A percentile compares a stretch with the other conserved stretches of the same genome.
phyloP scores from a whole-genome alignment of 2,113 vertebrate species.

The Prunella fulvescens region DNA sequence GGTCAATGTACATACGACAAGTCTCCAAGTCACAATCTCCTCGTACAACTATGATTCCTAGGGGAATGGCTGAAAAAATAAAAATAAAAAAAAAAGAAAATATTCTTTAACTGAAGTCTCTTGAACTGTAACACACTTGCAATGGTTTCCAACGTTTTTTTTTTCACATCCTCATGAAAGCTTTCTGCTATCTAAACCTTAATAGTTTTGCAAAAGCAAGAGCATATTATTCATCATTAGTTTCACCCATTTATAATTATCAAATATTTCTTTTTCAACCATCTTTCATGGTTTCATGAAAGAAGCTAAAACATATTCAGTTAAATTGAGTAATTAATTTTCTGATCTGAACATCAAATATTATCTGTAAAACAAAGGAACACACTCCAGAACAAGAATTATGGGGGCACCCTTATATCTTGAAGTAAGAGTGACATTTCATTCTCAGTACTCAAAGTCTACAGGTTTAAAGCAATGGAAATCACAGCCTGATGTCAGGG shows the following conservation, averaged over 20 bases:
- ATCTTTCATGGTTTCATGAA: background rate
- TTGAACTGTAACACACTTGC: background rate
- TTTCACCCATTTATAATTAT: background rate
- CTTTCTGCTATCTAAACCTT: background rate
- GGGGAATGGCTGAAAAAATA: constrained; percentile 81
- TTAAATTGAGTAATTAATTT: background rate
- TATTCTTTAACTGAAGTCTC: background rate
- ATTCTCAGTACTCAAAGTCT: background rate
- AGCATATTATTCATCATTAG: background rate
- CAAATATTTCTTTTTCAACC: background rate
- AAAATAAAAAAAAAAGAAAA: constrained; percentile 24
- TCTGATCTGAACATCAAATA: background rate
- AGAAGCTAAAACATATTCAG: background rate
- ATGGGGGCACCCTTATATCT: background rate
- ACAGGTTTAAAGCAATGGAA: background rate
- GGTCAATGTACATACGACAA: constrained; percentile 94
- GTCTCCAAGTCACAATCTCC: constrained; percentile 98
- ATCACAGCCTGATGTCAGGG: background rate
- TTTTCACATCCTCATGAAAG: background rate
- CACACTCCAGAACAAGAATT: background rate
- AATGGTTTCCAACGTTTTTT: background rate
- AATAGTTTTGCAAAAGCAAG: background rate
- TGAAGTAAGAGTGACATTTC: background rate
- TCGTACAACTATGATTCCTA: constrained; percentile 94
- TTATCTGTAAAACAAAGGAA: background rate